Evolutionary conservation across 1,140 invertebrate species (phyloP).

Genomic region (Lepidotrigona ventralis): DNA sequence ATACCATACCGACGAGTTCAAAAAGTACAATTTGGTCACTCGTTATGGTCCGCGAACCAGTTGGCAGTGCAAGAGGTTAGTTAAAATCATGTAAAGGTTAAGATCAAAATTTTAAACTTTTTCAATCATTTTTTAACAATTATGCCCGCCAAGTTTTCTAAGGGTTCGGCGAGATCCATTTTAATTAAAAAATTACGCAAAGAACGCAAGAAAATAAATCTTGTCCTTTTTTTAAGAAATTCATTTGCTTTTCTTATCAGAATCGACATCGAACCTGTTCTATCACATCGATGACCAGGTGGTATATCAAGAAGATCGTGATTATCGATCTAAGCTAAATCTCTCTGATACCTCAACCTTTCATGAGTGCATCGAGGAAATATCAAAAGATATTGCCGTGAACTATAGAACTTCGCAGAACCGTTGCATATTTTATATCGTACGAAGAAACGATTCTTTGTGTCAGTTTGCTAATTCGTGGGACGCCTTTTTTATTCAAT

Average conservation of each 20-base stretch:
- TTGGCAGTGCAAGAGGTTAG: too few relatives aligned
- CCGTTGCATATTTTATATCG: background rate
- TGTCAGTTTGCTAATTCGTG: background rate
- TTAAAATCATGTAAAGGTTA: too few relatives aligned
- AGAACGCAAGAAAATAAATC: background rate
- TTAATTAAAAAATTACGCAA: background rate
- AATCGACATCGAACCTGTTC: background rate
- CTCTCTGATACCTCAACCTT: slow-evolving; percentile 39
- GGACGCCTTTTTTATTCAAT: background rate
- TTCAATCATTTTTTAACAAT: too few relatives aligned
- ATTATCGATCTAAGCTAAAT: slow-evolving; percentile 39
- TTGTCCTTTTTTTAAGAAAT: background rate
- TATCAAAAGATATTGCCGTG: slow-evolving; percentile 52
- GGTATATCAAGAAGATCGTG: slow-evolving; percentile 1
- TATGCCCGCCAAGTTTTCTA: too few relatives aligned
- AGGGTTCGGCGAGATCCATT: background rate
- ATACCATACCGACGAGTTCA: too few relatives aligned
- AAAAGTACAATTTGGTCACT: too few relatives aligned
- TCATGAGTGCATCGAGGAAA: slow-evolving; percentile 39
- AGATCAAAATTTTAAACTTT: too few relatives aligned
- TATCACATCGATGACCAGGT: too few relatives aligned
- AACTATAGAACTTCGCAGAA: slow-evolving; percentile 7
- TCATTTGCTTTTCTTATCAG: background rate
- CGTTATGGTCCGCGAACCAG: too few relatives aligned
- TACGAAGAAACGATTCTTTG: background rate